phyloP scores from a whole-genome alignment of 2,888 invertebrate species.

The Parnassius glacialis region DNA sequence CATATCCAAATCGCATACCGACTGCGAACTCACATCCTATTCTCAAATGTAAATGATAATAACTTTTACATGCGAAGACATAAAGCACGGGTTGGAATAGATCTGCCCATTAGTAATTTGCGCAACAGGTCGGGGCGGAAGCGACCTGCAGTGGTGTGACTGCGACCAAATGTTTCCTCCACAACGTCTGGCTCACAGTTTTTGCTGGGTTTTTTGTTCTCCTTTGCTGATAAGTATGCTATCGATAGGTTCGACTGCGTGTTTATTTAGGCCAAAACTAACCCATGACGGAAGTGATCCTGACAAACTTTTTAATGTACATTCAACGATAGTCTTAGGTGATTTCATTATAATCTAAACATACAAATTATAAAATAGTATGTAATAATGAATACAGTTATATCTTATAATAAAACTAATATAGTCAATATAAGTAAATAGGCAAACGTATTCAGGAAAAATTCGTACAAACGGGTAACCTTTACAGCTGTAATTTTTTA shows the following conservation, averaged over 20 bases:
- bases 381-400: no score
- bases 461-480: no score
- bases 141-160: conserved; percentile 76
- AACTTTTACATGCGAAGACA: conserved; percentile 17
- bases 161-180: conserved; percentile 80
- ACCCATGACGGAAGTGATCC: conserved; percentile 69
- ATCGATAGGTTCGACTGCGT: conserved; percentile 72
- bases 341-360: background rate
- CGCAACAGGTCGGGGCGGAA: conserved; percentile 81
- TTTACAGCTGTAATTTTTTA: no score
- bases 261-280: conserved; percentile 73
- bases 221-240: conserved; percentile 73
- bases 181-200: conserved; percentile 65
- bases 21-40: conserved; percentile 12
- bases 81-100: conserved; percentile 27
- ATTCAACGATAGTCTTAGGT: conserved; percentile 4
- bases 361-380: no score
- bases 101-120: conserved; percentile 56
- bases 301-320: conserved; percentile 30
- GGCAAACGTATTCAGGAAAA: no score
- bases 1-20: conserved; percentile 4
- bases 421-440: no score
- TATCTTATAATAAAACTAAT: background rate
- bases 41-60: conserved; percentile 19
- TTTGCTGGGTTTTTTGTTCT: conserved; percentile 70